Conservation (phyloP, 2,797 vertebrate genomes). For the Chrysolophus pictus region DNA sequence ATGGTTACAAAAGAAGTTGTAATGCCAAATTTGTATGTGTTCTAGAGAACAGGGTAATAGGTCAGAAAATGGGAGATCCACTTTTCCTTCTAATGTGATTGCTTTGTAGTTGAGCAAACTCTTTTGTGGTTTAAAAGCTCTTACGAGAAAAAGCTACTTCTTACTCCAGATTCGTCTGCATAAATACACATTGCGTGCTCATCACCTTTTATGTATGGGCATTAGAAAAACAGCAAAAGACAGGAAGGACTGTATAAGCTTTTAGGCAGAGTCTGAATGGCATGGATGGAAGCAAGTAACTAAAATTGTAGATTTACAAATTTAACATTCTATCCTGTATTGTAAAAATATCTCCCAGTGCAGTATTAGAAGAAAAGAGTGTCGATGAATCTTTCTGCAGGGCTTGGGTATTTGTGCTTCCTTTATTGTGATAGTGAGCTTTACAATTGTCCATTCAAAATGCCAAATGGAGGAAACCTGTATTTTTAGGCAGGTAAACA, state of each 20-base stretch:
- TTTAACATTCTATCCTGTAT: not conserved
- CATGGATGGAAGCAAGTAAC: not conserved
- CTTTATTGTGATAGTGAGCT: not conserved
- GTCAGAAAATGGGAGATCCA: not conserved
- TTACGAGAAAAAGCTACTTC: not conserved
- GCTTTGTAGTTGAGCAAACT: not conserved
- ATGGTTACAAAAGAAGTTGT: not conserved
- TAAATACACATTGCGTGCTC: not conserved
- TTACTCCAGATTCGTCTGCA: not conserved
- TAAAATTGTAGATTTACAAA: not conserved
- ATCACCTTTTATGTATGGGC: not conserved
- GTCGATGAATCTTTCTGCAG: not conserved
- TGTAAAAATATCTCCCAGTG: not conserved
- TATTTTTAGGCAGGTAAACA: not conserved
- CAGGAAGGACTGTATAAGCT: not conserved
- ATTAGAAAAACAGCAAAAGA: not conserved
- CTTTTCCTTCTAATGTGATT: not conserved
- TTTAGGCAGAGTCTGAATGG: not conserved
- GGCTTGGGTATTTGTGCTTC: not conserved
- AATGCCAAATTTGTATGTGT: not conserved
- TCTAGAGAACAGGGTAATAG: not conserved
- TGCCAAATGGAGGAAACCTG: not conserved
- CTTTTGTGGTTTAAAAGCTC: not conserved
- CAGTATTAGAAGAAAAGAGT: not conserved
- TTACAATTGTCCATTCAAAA: not conserved